These are phyloP conservation scores for Melanotaenia pygmaea DNA, from an alignment of 2,797 vertebrate species.

Conservation along the genomic window DNA sequence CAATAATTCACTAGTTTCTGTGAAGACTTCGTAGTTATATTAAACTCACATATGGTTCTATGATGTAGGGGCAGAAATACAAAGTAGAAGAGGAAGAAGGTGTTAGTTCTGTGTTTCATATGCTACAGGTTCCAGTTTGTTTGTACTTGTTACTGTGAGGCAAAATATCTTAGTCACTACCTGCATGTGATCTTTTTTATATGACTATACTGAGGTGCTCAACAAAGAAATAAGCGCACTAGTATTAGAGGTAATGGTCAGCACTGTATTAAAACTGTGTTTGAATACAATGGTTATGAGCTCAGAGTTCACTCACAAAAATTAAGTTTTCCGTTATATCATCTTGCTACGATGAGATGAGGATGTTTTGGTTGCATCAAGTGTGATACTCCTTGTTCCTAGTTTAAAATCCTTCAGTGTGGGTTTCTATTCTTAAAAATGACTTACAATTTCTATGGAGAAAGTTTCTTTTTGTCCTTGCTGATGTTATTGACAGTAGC, in stretches of 20 bases:
- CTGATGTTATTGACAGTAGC: too few species aligned
- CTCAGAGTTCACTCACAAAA: conserved; percentile 54
- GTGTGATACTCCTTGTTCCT: too few species aligned
- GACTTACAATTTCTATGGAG: too few species aligned
- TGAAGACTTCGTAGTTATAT: not conserved
- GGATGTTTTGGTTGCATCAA: not conserved
- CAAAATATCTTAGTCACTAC: not conserved
- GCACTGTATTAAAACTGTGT: conserved; percentile 1
- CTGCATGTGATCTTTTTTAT: conserved; percentile 18
- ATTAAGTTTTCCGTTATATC: conserved; percentile 20
- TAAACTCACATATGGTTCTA: not conserved
- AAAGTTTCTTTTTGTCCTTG: too few species aligned
- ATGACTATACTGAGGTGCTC: conserved; percentile 24
- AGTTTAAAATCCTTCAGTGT: too few species aligned
- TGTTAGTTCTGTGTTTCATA: conserved; percentile 22
- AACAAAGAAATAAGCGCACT: conserved; percentile 13
- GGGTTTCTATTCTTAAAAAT: too few species aligned
- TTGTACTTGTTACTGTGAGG: conserved; percentile 18
- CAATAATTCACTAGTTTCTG: not conserved
- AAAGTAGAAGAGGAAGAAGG: conserved; percentile 20
- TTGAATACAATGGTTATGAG: conserved; percentile 37
- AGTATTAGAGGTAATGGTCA: conserved; percentile 21
- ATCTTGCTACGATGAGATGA: conserved; percentile 21
- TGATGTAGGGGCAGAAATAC: not conserved
- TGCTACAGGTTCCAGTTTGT: not conserved